Evolutionary conservation across 2,797 vertebrate species (phyloP), one percentile per base, ranked within the genome.

Genomic region (Argentina silus): DNA sequence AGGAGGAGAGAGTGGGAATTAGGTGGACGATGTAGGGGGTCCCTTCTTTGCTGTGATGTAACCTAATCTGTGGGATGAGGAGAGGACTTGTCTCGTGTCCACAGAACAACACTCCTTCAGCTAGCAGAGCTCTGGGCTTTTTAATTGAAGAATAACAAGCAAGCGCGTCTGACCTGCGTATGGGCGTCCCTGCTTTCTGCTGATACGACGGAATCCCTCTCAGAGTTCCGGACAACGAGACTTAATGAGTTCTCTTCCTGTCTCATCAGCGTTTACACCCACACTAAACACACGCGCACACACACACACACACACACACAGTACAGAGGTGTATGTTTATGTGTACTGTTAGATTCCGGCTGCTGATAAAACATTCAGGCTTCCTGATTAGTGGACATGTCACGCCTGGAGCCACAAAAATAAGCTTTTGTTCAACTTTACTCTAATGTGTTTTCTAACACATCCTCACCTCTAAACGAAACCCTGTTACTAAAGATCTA

Each of bases 141-240:
- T 83, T 91, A 90, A 89, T 88, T 88, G 81, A 91, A 90, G 77
- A 85, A 84, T 73, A 90, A 89, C 88, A 91, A 50, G 61, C 9
- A 21, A 50, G 74, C 43, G 70, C 12, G 70, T 86, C 73, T 76
- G 69, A 76, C 67, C 12, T 70, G 68, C 43, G 60, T 79, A 55
- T 84, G 78, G 72, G 74, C 77, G 82, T 84, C 82, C 81, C 73
- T 2, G 21, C 36, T 78, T 83, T 83, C 73, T 81, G 85, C 84
- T 88, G 86, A 90, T 84, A 74, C 76, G 15, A 78, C 67, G 36
- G 63, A 64, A 81, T 72, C 66, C 56, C 69, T 36, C 51, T 12
- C 51, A 9, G 62, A 23, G 36, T 72, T 69, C 67, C 27, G 23
- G 68, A 69, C 65, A 43, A 69, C 51, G 27, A 57, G 69, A 78